These are phyloP conservation scores for Oryzias javanicus DNA, from an alignment of 2,113 vertebrate genomes.

Conservation along the genomic window DNA sequence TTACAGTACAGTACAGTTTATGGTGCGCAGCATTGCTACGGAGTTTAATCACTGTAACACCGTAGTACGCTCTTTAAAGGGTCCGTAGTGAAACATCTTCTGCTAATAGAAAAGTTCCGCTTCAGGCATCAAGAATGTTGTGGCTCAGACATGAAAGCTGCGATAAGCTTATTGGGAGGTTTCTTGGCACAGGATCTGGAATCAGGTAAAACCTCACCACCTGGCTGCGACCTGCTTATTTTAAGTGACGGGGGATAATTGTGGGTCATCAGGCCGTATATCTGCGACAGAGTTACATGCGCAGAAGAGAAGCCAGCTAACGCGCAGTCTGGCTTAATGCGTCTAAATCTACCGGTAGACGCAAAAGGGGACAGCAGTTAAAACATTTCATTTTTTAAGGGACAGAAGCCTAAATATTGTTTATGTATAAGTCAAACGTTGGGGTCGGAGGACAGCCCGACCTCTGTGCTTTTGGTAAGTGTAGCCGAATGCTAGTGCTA, in stretches of 20 bases:
- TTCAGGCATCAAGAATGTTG: conserved; percentile 64
- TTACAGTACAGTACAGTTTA: too few species aligned
- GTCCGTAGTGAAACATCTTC: conserved; percentile 43
- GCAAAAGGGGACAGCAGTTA: neutral
- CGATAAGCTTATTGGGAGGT: conserved; percentile 78
- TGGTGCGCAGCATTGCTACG: neutral
- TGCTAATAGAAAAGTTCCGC: conserved; percentile 50
- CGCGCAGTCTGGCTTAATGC: conserved; percentile 11
- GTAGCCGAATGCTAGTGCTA: conserved; percentile 38
- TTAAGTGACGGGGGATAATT: neutral
- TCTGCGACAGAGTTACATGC: conserved; percentile 20
- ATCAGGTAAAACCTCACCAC: conserved; percentile 75
- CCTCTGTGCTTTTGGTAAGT: conserved; percentile 51
- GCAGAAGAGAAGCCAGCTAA: conserved; percentile 13
- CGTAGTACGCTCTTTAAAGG: neutral
- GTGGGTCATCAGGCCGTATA: conserved; percentile 26
- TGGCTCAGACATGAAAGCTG: conserved; percentile 68
- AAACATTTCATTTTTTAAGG: rapidly evolving
- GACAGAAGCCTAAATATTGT: neutral
- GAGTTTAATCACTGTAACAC: conserved; percentile 12
- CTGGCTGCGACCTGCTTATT: conserved; percentile 21
- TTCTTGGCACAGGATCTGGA: conserved; percentile 75
- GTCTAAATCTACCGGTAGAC: neutral
- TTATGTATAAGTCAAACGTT: conserved; percentile 1
- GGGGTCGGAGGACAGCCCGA: conserved; percentile 3